Conservation (phyloP, 2,797 vertebrate species). For the Mastacembelus armatus region DNA sequence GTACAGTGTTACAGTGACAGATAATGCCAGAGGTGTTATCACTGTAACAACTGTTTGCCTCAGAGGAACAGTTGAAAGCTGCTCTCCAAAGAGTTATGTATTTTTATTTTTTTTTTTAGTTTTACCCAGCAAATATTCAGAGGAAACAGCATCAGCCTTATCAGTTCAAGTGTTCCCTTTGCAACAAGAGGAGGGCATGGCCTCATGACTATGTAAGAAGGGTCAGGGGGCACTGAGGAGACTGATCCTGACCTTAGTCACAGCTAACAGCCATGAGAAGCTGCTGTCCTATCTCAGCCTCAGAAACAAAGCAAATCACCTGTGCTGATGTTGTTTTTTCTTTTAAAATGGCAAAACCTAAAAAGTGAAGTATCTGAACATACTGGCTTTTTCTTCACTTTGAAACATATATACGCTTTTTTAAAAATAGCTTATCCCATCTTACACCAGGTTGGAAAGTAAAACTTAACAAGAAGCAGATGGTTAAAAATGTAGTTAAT, state of each 20-base stretch:
- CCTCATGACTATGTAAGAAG: no score
- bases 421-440: neutral
- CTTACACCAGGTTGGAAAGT: conserved; percentile 12
- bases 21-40: neutral
- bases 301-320: neutral
- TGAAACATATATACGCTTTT: neutral
- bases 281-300: no score
- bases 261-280: no score
- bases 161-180: neutral
- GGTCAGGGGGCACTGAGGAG: no score
- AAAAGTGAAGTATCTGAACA: neutral
- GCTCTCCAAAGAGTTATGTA: neutral
- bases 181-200: no score
- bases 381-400: neutral
- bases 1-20: neutral
- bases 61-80: conserved; percentile 1
- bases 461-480: conserved; percentile 56
- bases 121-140: neutral
- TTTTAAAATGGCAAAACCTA: neutral
- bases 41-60: neutral
- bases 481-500: conserved; percentile 62
- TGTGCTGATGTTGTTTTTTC: neutral
- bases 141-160: neutral
- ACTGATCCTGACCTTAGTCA: no score
- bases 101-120: neutral